Percentiles rank a stretch among this genome's conserved stretches.
These are phyloP conservation scores for Ceyx cyanopectus DNA, from an alignment of 2,113 vertebrate genomes.

Conservation along the genomic window DNA sequence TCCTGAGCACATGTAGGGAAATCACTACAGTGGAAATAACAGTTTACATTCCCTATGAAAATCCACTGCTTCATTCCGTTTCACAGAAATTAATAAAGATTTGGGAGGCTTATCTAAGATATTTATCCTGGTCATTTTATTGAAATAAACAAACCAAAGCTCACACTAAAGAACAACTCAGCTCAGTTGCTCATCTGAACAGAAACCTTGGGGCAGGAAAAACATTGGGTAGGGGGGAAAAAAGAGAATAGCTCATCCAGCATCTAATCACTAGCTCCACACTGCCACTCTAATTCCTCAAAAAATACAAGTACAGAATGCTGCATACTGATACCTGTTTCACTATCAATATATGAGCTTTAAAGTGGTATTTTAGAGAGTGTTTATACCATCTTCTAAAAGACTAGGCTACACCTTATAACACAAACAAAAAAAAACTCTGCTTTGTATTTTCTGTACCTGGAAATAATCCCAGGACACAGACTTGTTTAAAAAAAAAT, in stretches of 20 bases:
- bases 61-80: neutral
- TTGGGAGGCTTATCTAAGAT: neutral
- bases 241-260: neutral
- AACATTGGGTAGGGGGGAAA: neutral
- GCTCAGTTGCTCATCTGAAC: neutral
- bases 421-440: neutral
- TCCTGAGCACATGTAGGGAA: fast-evolving
- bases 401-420: neutral
- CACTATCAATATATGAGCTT: neutral
- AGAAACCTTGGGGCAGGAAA: neutral
- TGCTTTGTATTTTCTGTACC: neutral
- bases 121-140: neutral
- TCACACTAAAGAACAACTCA: neutral
- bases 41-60: neutral
- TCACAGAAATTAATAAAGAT: neutral
- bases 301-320: neutral
- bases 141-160: neutral
- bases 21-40: neutral
- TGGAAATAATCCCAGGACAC: neutral
- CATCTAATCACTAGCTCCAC: neutral
- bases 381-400: neutral
- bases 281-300: neutral
- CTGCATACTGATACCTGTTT: neutral
- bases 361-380: neutral
- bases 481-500: neutral